A percentile compares a stretch with the other conserved stretches of the same genome.
Evolutionary conservation across 2,113 vertebrate genomes (phyloP).

Genomic region (Petrocephalus zakoni): DNA sequence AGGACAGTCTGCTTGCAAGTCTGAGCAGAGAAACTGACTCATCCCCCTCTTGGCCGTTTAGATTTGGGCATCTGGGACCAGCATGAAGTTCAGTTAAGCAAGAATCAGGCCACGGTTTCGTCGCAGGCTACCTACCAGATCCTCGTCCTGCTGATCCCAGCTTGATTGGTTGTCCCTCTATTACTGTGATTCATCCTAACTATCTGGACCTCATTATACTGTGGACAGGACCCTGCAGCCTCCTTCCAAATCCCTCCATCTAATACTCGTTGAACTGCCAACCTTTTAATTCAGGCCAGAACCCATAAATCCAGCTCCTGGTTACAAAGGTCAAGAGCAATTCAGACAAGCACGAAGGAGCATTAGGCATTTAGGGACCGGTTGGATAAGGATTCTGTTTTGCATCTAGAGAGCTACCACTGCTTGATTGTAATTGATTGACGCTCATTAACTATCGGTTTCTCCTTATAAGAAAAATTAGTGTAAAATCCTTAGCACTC

Average conservation of each 20-base stretch:
- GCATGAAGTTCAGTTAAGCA: neutral
- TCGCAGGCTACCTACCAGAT: neutral
- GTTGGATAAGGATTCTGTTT: neutral
- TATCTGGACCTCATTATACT: neutral
- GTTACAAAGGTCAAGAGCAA: neutral
- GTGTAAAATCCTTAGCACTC: neutral
- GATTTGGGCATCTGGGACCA: neutral
- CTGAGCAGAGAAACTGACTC: neutral
- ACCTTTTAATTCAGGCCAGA: neutral
- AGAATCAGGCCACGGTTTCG: neutral
- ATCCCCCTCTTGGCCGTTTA: constrained; percentile 1
- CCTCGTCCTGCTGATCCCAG: neutral
- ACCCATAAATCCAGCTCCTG: neutral
- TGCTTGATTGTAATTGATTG: neutral
- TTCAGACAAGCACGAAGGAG: neutral
- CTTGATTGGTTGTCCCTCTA: neutral
- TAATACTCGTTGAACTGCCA: neutral
- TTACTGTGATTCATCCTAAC: neutral
- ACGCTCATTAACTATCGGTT: neutral
- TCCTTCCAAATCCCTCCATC: neutral
- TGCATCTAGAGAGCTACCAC: neutral
- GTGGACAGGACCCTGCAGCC: neutral
- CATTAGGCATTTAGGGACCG: neutral
- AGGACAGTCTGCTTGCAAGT: neutral
- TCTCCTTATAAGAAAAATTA: neutral